A percentile compares a stretch with the other conserved stretches of the same genome.
Conservation (phyloP, 2,888 invertebrate species). For the Odontocolon sp. region DNA sequence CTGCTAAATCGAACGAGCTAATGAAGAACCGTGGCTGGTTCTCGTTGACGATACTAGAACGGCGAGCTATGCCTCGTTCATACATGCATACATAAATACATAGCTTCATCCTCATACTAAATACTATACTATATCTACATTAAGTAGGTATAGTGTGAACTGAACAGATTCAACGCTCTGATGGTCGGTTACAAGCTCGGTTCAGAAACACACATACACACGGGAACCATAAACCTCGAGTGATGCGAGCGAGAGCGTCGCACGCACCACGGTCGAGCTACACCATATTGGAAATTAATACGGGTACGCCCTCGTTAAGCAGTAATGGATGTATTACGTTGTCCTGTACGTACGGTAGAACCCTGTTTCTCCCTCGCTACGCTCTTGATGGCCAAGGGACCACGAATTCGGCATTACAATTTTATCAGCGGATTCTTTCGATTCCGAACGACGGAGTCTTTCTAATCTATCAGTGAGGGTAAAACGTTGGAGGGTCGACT, state of each 20-base stretch:
- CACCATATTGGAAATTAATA: conserved; percentile 60
- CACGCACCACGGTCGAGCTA: conserved; percentile 20
- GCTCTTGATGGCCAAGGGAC: not conserved
- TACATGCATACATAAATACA: conserved; percentile 36
- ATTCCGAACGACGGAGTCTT: too few relatives aligned
- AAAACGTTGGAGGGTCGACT: too few relatives aligned
- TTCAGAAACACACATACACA: conserved; percentile 1
- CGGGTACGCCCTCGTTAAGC: conserved; percentile 58
- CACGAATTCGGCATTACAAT: too few relatives aligned
- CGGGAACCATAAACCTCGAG: conserved; percentile 26
- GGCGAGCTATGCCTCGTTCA: conserved; percentile 24
- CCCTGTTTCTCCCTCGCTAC: not conserved
- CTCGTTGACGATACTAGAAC: conserved; percentile 37
- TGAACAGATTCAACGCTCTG: not conserved
- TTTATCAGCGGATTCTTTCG: too few relatives aligned
- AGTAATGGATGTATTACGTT: conserved; percentile 53
- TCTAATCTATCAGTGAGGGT: too few relatives aligned
- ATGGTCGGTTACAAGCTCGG: conserved; percentile 11
- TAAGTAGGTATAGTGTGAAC: conserved; percentile 19
- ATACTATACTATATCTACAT: conserved; percentile 47
- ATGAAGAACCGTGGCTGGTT: conserved; percentile 55
- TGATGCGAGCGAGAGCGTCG: not conserved
- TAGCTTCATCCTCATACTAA: conserved; percentile 28
- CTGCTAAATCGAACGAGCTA: conserved; percentile 61
- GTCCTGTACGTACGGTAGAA: conserved; percentile 2